Evolutionary conservation across 2,888 invertebrate genomes (phyloP), one percentile per base, ranked within the genome.

Genomic region (Cryptocephalus primarius): DNA sequence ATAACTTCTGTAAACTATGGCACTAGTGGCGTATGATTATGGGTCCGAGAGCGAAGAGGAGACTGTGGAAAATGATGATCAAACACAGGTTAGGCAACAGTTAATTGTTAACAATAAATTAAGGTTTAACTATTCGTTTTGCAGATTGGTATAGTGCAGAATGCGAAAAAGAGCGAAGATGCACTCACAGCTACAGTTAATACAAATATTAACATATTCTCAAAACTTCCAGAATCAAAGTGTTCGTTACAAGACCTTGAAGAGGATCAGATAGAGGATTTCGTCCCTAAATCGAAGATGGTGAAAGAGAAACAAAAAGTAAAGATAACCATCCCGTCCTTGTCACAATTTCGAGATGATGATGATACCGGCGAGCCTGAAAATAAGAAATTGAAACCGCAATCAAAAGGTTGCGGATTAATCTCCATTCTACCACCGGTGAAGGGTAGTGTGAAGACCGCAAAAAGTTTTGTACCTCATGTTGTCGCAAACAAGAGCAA

Each of bases 211-310:
- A 48, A 40, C 40, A 42, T 62, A 36, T 58, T 65, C 44, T 55
- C 58, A 36, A 51, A 47, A 33, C 50, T 64, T 31, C 64, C 63
- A 8, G 51, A 59, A 48, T 56, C 48, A n/a, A 57, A 59, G 50
- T 33, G 45, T 13, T n/a, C 13, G 39, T 11, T 34, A 39, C 48
- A 51, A 40, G 49, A 55, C 39, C 48, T 54, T 13, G 46, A 50
- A 40, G 61, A 61, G 39, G 63, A 60, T 43, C 49, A 59, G 49
- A 52, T 64, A 22, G 65, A 65, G 55, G 63, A 65, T 48, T 64
- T 64, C 43, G 59, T 64, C 40, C 64, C 64, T 8, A 65, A 62
- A 54, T 55, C 58, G 13, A 49, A 55, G 46, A 49, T 51, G 33
- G 9, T 42, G 11, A 60, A 58, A 44, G 54, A 55, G 33, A 60